Conservation (phyloP, 1,140 invertebrate genomes). For the Eurytemora carolleeae region DNA sequence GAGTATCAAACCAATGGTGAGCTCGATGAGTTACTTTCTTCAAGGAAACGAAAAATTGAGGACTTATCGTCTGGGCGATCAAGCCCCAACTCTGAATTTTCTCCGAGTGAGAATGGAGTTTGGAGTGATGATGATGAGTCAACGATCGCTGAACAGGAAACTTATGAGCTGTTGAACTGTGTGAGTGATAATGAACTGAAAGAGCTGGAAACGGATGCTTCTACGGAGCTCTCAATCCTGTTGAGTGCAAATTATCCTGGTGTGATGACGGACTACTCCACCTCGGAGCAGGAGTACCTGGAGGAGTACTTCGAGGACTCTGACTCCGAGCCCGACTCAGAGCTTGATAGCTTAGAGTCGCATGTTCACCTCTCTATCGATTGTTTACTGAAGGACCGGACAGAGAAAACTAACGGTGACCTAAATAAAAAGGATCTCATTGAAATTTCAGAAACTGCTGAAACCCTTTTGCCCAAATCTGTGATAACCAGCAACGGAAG, state of each 20-base stretch:
- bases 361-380: too few relatives aligned
- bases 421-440: neutral
- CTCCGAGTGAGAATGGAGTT: neutral
- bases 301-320: too few relatives aligned
- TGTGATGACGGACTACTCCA: neutral
- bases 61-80: too few relatives aligned
- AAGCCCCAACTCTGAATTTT: too few relatives aligned
- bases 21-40: too few relatives aligned
- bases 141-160: conserved; percentile 13
- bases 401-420: neutral
- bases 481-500: neutral
- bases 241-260: conserved; percentile 5
- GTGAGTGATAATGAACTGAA: neutral
- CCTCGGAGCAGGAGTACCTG: neutral
- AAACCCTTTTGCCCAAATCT: neutral
- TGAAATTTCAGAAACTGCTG: neutral
- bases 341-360: neutral
- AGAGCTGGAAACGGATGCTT: neutral
- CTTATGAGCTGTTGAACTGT: neutral
- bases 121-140: conserved; percentile 8
- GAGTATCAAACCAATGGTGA: too few relatives aligned
- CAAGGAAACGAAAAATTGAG: too few relatives aligned
- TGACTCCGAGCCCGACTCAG: too few relatives aligned
- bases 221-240: neutral
- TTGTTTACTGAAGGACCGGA: too few relatives aligned